Conservation (phyloP, 2,797 vertebrate species). For the Sebastiscus tertius region DNA sequence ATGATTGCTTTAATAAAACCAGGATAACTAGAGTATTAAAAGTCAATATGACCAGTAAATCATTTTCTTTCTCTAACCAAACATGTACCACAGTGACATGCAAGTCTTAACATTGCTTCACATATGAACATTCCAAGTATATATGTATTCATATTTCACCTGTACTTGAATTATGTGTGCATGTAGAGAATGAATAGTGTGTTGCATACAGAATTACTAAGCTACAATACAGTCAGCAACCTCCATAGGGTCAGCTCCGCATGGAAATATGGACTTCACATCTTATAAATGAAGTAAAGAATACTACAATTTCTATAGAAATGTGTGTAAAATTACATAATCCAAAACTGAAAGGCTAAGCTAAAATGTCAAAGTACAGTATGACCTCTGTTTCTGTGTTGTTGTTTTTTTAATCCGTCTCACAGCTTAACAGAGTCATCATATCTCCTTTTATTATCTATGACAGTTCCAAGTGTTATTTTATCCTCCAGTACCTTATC, state of each 20-base stretch:
- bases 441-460: constrained; percentile 42
- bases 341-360: not conserved
- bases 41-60: not conserved
- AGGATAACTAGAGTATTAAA: not conserved
- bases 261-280: not conserved
- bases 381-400: not conserved
- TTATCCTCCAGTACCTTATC: constrained; percentile 19
- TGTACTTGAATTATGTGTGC: not conserved
- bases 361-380: not conserved
- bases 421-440: constrained; percentile 14
- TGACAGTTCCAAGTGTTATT: constrained; percentile 36
- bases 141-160: not conserved
- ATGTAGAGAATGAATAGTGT: not conserved
- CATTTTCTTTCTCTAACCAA: not conserved
- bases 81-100: not conserved
- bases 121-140: not conserved
- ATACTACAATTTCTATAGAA: not conserved
- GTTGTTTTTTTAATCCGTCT: constrained; percentile 1
- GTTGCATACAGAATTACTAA: not conserved
- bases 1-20: not conserved
- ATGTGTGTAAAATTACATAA: not conserved
- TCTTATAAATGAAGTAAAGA: not conserved
- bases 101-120: not conserved
- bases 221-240: not conserved
- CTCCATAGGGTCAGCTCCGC: not conserved